Conservation (phyloP, 2,113 vertebrate genomes). For the Lampris megalopsis region DNA sequence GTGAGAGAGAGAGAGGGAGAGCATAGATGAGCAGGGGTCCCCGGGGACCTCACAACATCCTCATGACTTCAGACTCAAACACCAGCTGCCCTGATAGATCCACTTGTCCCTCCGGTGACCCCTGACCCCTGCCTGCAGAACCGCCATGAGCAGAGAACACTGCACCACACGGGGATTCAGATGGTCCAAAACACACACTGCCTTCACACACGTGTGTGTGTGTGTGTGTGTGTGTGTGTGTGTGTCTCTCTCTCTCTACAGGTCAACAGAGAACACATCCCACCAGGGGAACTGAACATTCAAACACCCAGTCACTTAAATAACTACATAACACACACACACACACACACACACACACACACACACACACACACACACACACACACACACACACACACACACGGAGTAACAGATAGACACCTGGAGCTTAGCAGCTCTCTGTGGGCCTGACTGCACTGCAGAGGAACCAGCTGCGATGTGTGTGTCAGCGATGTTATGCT, state of each 20-base stretch:
- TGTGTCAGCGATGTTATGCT: background rate
- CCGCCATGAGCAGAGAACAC: background rate
- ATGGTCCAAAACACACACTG: too few relatives aligned
- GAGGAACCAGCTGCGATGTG: slow-evolving; percentile 45
- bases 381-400: too few relatives aligned
- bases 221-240: slow-evolving; percentile 15
- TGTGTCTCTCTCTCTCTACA: slow-evolving; percentile 8
- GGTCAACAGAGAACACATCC: background rate
- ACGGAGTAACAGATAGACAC: slow-evolving; percentile 8
- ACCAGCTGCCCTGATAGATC: too few relatives aligned
- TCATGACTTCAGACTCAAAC: too few relatives aligned
- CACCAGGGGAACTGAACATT: slow-evolving; percentile 34
- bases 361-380: slow-evolving; percentile 21
- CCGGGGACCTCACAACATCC: too few relatives aligned
- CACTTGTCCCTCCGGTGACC: slow-evolving; percentile 16
- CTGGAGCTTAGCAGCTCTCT: slow-evolving; percentile 5
- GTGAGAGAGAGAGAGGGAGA: slow-evolving; percentile 8
- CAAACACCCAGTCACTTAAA: background rate
- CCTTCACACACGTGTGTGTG: background rate
- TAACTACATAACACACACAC: slow-evolving; percentile 9
- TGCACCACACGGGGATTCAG: background rate
- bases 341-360: slow-evolving; percentile 17
- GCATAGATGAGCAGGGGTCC: too few relatives aligned
- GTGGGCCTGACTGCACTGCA: background rate
- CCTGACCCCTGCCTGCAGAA: too few relatives aligned